These are phyloP conservation scores for Homarus gammarus DNA, from an alignment of 2,888 invertebrate genomes.

Conservation along the genomic window DNA sequence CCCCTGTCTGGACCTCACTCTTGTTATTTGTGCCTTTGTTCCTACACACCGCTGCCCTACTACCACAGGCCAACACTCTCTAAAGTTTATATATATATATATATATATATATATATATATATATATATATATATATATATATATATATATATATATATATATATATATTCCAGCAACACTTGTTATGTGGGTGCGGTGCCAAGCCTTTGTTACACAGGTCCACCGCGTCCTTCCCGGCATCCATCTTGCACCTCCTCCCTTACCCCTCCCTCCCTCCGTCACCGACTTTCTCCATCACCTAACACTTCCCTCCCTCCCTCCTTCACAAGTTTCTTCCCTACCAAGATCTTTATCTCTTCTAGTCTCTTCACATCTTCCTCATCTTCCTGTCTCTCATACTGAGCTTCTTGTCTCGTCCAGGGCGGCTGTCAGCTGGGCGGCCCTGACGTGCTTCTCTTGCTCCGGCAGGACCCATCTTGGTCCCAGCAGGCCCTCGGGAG, in stretches of 20 bases:
- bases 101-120: too few relatives aligned
- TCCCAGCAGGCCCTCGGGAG: not conserved
- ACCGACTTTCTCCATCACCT: not conserved
- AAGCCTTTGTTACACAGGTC: not conserved
- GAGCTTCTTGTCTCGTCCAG: too few relatives aligned
- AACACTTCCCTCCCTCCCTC: not conserved
- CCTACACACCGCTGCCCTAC: not conserved
- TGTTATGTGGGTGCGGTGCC: not conserved
- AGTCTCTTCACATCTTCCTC: too few relatives aligned
- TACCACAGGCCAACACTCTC: too few relatives aligned
- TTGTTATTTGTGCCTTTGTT: not conserved
- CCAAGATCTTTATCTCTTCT: too few relatives aligned
- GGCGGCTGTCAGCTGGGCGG: not conserved
- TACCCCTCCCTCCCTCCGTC: not conserved
- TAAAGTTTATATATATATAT: too few relatives aligned
- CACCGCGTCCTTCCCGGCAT: not conserved
- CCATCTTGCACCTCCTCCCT: constrained; percentile 4
- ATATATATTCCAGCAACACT: not conserved
- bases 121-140: too few relatives aligned
- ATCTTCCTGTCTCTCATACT: too few relatives aligned
- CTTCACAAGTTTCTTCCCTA: too few relatives aligned
- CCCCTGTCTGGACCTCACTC: not conserved
- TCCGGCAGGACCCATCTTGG: not conserved
- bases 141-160: too few relatives aligned
- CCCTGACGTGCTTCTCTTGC: not conserved